Evolutionary conservation across 64 coral and sea anemone species (phyloP).

Genomic region (Porites lutea): DNA sequence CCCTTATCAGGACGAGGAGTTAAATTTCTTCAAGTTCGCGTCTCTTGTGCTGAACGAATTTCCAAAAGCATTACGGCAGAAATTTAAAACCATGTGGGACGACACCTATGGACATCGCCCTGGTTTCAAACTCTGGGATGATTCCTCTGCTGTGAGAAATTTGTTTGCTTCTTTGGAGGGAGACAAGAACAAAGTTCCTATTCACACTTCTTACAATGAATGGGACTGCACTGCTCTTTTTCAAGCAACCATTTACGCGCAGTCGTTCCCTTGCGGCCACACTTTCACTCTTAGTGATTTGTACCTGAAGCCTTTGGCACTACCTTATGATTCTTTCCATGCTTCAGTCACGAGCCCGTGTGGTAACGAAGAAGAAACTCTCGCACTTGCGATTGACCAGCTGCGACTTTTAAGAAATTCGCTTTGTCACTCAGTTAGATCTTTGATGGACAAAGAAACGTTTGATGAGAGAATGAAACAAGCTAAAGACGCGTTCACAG

Average conservation of each 20-base stretch:
- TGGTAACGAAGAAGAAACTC: slow-evolving; percentile 12
- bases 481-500: slow-evolving; percentile 33
- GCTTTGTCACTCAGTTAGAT: neutral
- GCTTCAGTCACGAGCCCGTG: neutral
- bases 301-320: neutral
- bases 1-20: too few relatives aligned
- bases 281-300: neutral
- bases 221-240: slow-evolving; percentile 14
- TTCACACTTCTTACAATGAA: neutral
- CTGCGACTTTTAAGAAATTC: slow-evolving; percentile 22
- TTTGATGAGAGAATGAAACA: neutral
- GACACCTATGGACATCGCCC: too few relatives aligned
- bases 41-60: too few relatives aligned
- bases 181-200: neutral
- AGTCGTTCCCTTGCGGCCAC: neutral
- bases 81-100: too few relatives aligned
- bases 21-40: too few relatives aligned
- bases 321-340: neutral
- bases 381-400: neutral
- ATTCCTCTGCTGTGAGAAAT: too few relatives aligned
- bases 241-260: neutral
- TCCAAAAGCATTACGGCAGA: too few relatives aligned
- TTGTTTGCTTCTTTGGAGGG: neutral
- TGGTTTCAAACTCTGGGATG: too few relatives aligned
- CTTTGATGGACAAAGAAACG: neutral